Percentiles rank a stretch among this genome's conserved stretches.
These are phyloP conservation scores for Cryptotis parvus DNA, from an alignment of 2,113 vertebrate genomes.

Conservation along the genomic window DNA sequence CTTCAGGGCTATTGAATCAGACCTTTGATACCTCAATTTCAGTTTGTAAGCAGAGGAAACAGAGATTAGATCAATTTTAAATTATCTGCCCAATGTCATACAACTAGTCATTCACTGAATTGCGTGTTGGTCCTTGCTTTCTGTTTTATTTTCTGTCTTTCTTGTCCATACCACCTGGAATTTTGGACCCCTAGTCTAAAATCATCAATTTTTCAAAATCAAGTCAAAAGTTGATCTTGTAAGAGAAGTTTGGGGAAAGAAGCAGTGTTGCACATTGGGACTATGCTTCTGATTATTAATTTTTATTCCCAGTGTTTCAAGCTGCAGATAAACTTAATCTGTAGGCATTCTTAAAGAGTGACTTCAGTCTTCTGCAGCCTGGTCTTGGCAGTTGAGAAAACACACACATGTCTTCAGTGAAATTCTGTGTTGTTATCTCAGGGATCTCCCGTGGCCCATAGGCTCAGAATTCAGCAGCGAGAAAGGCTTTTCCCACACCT, in stretches of 20 bases:
- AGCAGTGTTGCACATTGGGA: not conserved
- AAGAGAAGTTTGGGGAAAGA: not conserved
- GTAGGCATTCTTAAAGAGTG: slow-evolving; percentile 46
- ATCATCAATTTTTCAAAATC: not conserved
- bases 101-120: not conserved
- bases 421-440: not conserved
- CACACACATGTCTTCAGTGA: not conserved
- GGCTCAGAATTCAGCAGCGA: not conserved
- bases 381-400: slow-evolving; percentile 28
- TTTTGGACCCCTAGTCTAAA: not conserved
- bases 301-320: slow-evolving; percentile 4
- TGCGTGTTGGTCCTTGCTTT: not conserved
- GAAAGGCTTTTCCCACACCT: slow-evolving; percentile 36
- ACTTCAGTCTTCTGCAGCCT: not conserved
- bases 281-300: not conserved
- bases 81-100: not conserved
- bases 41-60: not conserved
- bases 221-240: not conserved
- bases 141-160: no score
- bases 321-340: slow-evolving; percentile 5
- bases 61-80: not conserved
- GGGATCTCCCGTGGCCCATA: not conserved
- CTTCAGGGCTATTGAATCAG: not conserved
- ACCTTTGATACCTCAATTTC: not conserved
- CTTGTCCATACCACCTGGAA: no score